Evolutionary conservation across 1,140 invertebrate genomes (phyloP).

Genomic region (Eriosoma lanigerum): DNA sequence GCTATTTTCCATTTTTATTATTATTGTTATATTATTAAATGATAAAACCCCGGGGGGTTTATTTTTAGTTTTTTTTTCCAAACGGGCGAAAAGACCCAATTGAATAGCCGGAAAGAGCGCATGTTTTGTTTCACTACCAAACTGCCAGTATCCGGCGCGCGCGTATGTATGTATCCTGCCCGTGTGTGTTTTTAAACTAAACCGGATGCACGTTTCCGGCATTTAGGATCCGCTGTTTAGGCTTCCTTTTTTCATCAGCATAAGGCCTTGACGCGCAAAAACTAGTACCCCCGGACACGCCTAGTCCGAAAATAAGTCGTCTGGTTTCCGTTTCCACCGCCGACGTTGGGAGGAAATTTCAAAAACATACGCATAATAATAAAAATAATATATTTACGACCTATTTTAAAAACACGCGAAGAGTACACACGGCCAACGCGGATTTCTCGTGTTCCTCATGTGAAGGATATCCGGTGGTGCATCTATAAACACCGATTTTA

Average conservation of each 20-base stretch:
- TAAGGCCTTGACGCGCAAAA: slow-evolving; percentile 34
- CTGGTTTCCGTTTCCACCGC: slow-evolving; percentile 38
- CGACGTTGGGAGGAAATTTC: slow-evolving; percentile 27
- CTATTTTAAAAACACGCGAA: slow-evolving; percentile 49
- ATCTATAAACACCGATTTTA: slow-evolving; percentile 34
- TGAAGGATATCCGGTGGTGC: slow-evolving; percentile 31
- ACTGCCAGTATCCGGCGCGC: slow-evolving; percentile 30
- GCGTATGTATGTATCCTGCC: slow-evolving; percentile 26
- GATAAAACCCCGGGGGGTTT: background rate
- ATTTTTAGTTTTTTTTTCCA: slow-evolving; percentile 16
- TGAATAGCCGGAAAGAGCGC: slow-evolving; percentile 42
- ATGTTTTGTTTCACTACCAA: slow-evolving; percentile 34
- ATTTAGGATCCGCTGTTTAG: slow-evolving; percentile 43
- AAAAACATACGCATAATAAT: slow-evolving; percentile 19
- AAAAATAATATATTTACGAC: background rate
- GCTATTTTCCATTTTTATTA: slow-evolving; percentile 12
- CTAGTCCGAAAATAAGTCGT: slow-evolving; percentile 48
- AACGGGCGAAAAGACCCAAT: slow-evolving; percentile 21
- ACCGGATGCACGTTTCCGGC: slow-evolving; percentile 47
- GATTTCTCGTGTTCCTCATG: slow-evolving; percentile 22
- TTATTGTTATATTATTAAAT: background rate
- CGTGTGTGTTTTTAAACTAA: slow-evolving; percentile 42
- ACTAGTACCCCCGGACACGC: slow-evolving; percentile 33
- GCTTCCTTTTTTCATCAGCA: slow-evolving; percentile 15
- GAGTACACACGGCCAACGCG: background rate